Conservation (phyloP, 2,113 vertebrate genomes). For the Tursiops truncatus region DNA sequence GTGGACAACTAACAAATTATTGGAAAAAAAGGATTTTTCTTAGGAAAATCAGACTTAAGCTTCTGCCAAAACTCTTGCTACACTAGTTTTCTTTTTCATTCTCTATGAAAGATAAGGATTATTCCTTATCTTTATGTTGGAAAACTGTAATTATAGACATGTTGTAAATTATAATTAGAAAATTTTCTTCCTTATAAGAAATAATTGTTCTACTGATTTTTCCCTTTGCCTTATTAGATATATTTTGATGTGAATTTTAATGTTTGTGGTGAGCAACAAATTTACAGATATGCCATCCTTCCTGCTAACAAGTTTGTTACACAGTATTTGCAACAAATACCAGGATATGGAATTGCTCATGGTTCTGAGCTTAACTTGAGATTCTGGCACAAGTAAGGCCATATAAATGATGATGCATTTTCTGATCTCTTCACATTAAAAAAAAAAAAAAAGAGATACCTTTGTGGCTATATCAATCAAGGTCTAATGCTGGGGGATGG, state of each 20-base stretch:
- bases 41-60: conserved; percentile 9
- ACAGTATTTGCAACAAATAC: not conserved
- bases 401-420: not conserved
- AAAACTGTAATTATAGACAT: not conserved
- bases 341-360: not conserved
- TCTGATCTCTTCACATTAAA: not conserved
- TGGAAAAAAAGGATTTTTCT: not conserved
- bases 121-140: not conserved
- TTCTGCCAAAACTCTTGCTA: not conserved
- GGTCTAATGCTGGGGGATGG: not conserved
- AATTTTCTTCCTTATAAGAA: not conserved
- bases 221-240: not conserved
- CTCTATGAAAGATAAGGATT: not conserved
- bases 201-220: not conserved
- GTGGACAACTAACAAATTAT: not conserved
- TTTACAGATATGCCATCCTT: not conserved
- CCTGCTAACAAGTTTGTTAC: not conserved
- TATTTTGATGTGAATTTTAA: not conserved
- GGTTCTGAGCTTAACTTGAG: not conserved
- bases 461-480: not conserved
- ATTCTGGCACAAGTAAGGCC: not conserved
- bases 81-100: not conserved
- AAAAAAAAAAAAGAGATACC: not conserved
- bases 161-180: not conserved
- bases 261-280: not conserved